phyloP scores from a whole-genome alignment of 2,113 vertebrate species.

The Pampusana beccarii region DNA sequence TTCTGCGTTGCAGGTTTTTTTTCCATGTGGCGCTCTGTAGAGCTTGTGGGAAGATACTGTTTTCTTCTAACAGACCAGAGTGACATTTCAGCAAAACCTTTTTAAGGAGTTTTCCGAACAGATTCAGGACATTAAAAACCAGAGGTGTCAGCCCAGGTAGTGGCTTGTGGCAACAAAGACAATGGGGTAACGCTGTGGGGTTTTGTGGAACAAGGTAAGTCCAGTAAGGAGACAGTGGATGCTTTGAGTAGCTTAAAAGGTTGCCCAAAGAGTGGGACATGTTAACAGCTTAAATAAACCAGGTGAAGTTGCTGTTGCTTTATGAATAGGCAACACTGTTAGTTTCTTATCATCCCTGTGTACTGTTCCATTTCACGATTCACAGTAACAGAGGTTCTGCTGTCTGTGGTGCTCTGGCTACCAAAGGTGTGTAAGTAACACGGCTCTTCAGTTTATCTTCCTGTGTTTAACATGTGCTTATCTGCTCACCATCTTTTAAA shows the following conservation, averaged over 20 bases:
- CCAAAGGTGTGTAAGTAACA: neutral
- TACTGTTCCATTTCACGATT: neutral
- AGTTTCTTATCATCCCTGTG: neutral
- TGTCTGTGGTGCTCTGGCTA: neutral
- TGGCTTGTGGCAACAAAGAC: neutral
- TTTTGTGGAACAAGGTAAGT: neutral
- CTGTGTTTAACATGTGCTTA: neutral
- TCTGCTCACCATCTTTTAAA: neutral
- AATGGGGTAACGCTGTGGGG: fast-evolving
- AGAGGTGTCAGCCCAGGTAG: neutral
- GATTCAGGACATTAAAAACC: neutral
- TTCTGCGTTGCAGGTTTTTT: neutral
- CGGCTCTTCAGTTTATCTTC: neutral
- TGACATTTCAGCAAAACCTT: neutral
- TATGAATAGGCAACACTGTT: neutral
- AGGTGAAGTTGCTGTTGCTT: neutral
- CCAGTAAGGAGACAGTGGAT: neutral
- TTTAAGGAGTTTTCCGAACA: neutral
- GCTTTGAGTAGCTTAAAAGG: neutral
- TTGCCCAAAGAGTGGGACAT: neutral
- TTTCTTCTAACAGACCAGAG: neutral
- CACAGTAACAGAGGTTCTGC: neutral
- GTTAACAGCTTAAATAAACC: neutral
- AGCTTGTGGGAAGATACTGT: neutral
- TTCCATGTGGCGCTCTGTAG: neutral